phyloP scores from a whole-genome alignment of 2,888 invertebrate species.

The Hypercompe scribonia region DNA sequence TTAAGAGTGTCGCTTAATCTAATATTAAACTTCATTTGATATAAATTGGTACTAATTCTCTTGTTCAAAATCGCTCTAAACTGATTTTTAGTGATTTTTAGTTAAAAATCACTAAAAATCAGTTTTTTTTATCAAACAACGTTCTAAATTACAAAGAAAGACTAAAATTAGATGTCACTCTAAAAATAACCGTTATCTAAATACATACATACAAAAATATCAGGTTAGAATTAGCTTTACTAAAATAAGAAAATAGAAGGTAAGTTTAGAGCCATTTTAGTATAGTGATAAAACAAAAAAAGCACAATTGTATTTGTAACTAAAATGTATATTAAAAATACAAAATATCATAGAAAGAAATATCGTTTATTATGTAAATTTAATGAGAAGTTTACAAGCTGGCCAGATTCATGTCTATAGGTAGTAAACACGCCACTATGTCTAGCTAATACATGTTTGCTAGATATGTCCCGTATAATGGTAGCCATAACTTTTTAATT shows the following conservation, averaged over 20 bases:
- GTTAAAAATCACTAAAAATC: too few species aligned
- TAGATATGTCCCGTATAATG: neutral
- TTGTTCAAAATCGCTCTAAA: too few species aligned
- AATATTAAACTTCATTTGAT: neutral
- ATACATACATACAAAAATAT: too few species aligned
- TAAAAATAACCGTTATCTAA: too few species aligned
- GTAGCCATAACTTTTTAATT: neutral
- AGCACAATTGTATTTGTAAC: neutral
- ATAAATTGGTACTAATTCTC: neutral
- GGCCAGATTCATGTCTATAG: neutral
- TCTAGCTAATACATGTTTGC: neutral
- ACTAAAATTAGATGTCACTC: too few species aligned
- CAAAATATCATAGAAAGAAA: neutral
- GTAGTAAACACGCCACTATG: neutral
- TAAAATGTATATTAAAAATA: neutral
- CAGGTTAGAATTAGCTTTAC: too few species aligned
- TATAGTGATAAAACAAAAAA: too few species aligned
- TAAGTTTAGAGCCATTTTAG: too few species aligned
- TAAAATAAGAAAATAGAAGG: too few species aligned
- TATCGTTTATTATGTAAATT: neutral
- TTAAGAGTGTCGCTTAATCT: neutral
- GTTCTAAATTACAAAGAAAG: too few species aligned
- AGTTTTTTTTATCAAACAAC: too few species aligned
- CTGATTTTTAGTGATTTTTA: too few species aligned
- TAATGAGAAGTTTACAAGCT: neutral